phyloP scores from a whole-genome alignment of 2,888 invertebrate species.

The Azorinus chamasolen region DNA sequence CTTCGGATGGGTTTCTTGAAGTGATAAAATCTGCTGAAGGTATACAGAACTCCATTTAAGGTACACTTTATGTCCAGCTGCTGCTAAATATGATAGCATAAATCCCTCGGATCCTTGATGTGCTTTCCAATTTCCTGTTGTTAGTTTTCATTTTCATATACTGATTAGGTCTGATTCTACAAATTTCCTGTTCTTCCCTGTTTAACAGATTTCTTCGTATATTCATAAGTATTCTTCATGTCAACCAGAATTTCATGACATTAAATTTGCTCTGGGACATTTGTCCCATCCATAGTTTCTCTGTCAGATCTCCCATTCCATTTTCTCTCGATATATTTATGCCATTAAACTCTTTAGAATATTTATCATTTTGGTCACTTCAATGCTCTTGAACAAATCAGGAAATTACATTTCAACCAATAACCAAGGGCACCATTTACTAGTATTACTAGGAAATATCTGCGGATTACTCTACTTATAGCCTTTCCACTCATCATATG shows the following conservation, averaged over 20 bases:
- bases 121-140: neutral
- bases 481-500: conserved; percentile 74
- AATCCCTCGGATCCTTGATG: neutral
- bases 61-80: conserved; percentile 1
- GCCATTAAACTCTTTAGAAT: too few species aligned
- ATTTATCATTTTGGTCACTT: too few species aligned
- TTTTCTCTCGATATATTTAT: too few species aligned
- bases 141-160: neutral
- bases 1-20: too few species aligned
- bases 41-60: neutral
- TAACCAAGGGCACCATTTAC: conserved; percentile 55
- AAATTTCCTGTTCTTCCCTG: neutral
- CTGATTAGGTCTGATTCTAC: neutral
- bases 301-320: too few species aligned
- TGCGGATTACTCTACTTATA: conserved; percentile 60
- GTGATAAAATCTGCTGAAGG: too few species aligned
- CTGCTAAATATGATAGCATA: neutral
- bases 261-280: too few species aligned
- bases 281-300: too few species aligned
- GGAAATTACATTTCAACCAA: too few species aligned
- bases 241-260: too few species aligned
- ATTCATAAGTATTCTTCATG: too few species aligned
- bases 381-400: too few species aligned
- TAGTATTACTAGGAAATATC: conserved; percentile 66
- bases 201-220: neutral